Percentiles rank a stretch among this genome's conserved stretches.
phyloP scores from a whole-genome alignment of 1,140 invertebrate genomes.

The Globodera ellingtonae region DNA sequence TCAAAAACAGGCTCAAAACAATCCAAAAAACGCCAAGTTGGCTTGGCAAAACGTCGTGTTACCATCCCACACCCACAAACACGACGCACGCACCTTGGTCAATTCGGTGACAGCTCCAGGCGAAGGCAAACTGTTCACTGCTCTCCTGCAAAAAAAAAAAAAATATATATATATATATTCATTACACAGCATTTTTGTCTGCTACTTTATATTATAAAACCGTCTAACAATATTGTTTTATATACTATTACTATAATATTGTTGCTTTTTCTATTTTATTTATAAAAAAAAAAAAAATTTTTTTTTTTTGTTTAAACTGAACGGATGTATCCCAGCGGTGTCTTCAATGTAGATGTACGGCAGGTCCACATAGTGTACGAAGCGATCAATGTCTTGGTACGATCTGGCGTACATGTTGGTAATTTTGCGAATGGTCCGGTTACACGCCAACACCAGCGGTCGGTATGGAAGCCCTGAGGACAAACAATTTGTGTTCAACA shows the following conservation, averaged over 20 bases:
- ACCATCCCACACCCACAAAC: too few relatives aligned
- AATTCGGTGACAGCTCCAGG: not conserved
- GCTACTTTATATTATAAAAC: not conserved
- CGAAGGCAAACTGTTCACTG: not conserved
- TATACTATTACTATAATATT: too few relatives aligned
- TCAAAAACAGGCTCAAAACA: too few relatives aligned
- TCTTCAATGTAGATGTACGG: not conserved
- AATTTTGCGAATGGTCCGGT: conserved; percentile 48
- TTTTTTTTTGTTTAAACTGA: not conserved
- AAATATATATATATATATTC: too few relatives aligned
- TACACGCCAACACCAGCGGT: conserved; percentile 50
- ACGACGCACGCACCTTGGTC: not conserved
- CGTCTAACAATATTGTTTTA: not conserved
- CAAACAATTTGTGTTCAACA: not conserved
- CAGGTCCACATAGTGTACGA: conserved; percentile 52
- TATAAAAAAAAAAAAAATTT: not conserved
- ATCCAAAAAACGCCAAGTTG: too few relatives aligned
- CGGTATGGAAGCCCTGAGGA: conserved; percentile 27
- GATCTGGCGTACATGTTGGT: conserved; percentile 43
- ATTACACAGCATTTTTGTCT: not conserved
- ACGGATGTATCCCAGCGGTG: not conserved
- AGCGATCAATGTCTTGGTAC: conserved; percentile 51
- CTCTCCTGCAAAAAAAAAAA: not conserved
- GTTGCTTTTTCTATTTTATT: too few relatives aligned
- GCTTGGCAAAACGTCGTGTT: too few relatives aligned